Conservation (phyloP, 2,797 vertebrate species). For the Tangara arthus region DNA sequence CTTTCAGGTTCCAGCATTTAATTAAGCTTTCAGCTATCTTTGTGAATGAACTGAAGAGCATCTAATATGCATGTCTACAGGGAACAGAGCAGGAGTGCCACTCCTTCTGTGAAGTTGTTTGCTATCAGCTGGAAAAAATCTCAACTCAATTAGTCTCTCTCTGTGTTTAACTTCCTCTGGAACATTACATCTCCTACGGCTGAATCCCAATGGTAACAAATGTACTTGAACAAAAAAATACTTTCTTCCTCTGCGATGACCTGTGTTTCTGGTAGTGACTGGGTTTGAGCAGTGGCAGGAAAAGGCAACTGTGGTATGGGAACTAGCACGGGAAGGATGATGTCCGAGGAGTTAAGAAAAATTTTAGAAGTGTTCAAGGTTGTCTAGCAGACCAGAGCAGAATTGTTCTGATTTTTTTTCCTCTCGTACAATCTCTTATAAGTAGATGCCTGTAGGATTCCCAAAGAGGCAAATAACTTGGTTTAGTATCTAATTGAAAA, state of each 20-base stretch:
- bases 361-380: neutral
- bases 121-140: slow-evolving; percentile 62
- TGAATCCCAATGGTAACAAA: slow-evolving; percentile 41
- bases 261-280: neutral
- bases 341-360: neutral
- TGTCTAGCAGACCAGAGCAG: neutral
- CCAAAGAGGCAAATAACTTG: neutral
- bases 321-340: neutral
- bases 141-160: slow-evolving; percentile 45
- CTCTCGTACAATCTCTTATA: neutral
- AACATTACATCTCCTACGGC: slow-evolving; percentile 8
- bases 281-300: neutral
- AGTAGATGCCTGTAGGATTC: neutral
- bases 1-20: slow-evolving; percentile 62
- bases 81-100: slow-evolving; percentile 51
- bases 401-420: neutral
- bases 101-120: slow-evolving; percentile 49
- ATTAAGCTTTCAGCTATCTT: slow-evolving; percentile 60
- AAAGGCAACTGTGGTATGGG: neutral
- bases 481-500: neutral
- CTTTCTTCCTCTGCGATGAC: neutral
- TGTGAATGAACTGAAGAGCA: slow-evolving; percentile 59
- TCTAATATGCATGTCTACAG: slow-evolving; percentile 43
- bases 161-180: slow-evolving; percentile 25
- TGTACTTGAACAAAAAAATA: slow-evolving; percentile 12